Conservation (phyloP, 2,113 vertebrate species). For the Nettapus auritus region DNA sequence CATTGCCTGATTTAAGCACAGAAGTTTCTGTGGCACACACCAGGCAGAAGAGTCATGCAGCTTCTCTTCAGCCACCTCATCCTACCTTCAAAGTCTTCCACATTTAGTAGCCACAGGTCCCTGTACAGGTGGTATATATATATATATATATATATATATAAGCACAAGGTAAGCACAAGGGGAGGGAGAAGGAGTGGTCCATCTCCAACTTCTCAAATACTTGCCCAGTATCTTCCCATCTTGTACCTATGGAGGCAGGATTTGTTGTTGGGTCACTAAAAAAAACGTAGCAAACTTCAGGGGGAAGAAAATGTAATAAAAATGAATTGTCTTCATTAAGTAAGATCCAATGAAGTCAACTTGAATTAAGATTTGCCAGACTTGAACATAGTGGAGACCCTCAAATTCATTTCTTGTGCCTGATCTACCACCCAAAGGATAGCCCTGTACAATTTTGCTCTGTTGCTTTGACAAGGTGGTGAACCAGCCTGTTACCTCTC, state of each 20-base stretch:
- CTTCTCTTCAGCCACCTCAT: not conserved
- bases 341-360: not conserved
- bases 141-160: too few relatives aligned
- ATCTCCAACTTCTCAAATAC: too few relatives aligned
- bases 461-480: not conserved
- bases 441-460: not conserved
- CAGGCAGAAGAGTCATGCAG: not conserved
- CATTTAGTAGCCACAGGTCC: not conserved
- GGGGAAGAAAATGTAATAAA: not conserved
- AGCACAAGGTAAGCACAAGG: not conserved
- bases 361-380: not conserved
- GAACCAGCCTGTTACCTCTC: conserved; percentile 24
- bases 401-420: not conserved
- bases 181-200: not conserved
- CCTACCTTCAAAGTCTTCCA: not conserved
- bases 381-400: not conserved
- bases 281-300: not conserved
- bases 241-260: not conserved
- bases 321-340: not conserved
- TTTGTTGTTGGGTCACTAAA: not conserved
- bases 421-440: not conserved
- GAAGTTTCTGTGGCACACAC: not conserved
- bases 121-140: too few relatives aligned
- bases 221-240: not conserved
- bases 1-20: not conserved